Conservation (phyloP, 2,888 invertebrate species). For the Pteria penguin region DNA sequence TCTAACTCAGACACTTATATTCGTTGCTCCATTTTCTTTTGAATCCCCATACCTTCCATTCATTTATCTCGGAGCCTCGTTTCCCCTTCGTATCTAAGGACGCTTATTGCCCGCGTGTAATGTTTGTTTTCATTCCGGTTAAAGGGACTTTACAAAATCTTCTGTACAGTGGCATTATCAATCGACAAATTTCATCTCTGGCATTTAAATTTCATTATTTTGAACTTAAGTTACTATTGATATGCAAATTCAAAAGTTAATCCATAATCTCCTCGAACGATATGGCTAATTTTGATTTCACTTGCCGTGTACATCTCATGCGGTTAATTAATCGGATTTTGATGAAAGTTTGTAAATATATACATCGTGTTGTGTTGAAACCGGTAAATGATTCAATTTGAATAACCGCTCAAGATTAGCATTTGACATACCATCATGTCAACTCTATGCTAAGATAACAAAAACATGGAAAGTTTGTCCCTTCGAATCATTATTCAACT, state of each 20-base stretch:
- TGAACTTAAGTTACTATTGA: neutral
- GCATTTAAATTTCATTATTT: neutral
- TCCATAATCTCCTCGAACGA: neutral
- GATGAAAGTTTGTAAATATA: neutral
- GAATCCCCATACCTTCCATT: too few relatives aligned
- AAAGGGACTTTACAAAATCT: conserved; percentile 3
- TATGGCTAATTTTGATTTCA: neutral
- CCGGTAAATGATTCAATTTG: too few relatives aligned
- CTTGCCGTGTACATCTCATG: neutral
- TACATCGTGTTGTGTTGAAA: too few relatives aligned
- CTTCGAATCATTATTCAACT: too few relatives aligned
- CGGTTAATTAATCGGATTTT: neutral
- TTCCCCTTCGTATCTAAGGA: conserved; percentile 52
- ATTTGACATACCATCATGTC: too few relatives aligned
- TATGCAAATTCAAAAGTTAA: neutral
- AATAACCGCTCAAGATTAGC: too few relatives aligned
- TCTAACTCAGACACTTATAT: too few relatives aligned
- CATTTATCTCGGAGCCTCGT: conserved; percentile 48
- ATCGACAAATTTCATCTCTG: neutral
- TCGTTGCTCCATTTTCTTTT: too few relatives aligned
- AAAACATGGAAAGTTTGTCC: too few relatives aligned
- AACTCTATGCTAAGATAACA: too few relatives aligned
- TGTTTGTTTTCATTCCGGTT: conserved; percentile 34
- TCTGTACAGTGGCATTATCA: neutral
- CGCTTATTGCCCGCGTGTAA: conserved; percentile 33